Evolutionary conservation across 1,140 invertebrate genomes (phyloP).

Genomic region (Aphelinus atriplicis): DNA sequence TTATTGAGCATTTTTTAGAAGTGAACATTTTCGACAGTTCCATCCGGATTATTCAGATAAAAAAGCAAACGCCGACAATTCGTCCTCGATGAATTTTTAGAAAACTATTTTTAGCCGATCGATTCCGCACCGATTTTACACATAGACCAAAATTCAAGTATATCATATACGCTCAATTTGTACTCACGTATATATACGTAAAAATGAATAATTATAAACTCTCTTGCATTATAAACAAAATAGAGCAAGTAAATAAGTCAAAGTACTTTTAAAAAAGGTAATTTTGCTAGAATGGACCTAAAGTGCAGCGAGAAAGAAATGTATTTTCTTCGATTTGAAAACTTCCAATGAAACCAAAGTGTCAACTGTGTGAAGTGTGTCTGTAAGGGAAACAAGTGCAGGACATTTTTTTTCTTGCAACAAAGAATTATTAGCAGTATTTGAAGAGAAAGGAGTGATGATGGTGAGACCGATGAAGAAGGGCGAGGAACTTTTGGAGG

Average conservation of each 20-base stretch:
- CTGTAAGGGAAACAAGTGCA: neutral
- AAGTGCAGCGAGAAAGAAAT: slow-evolving; percentile 13
- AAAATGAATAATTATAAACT: neutral
- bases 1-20: too few species aligned
- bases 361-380: neutral
- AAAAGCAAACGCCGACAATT: neutral
- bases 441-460: slow-evolving; percentile 13
- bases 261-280: slow-evolving; percentile 1
- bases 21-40: too few species aligned
- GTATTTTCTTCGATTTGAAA: slow-evolving; percentile 19
- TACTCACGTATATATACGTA: slow-evolving; percentile 9
- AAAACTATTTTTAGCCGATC: neutral
- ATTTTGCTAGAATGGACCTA: slow-evolving; percentile 33
- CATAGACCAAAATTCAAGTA: slow-evolving; percentile 16
- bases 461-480: slow-evolving; percentile 50
- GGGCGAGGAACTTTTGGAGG: slow-evolving; percentile 48
- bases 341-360: slow-evolving; percentile 19
- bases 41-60: too few species aligned
- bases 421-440: neutral
- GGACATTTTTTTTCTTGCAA: too few species aligned
- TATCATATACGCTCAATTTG: slow-evolving; percentile 13
- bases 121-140: slow-evolving; percentile 34
- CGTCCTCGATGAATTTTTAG: slow-evolving; percentile 27
- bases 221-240: slow-evolving; percentile 34
- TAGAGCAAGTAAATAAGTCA: neutral